Percentiles rank a stretch among this genome's conserved stretches.
Conservation (phyloP, 2,888 invertebrate genomes). For the Periphyllus acericola region DNA sequence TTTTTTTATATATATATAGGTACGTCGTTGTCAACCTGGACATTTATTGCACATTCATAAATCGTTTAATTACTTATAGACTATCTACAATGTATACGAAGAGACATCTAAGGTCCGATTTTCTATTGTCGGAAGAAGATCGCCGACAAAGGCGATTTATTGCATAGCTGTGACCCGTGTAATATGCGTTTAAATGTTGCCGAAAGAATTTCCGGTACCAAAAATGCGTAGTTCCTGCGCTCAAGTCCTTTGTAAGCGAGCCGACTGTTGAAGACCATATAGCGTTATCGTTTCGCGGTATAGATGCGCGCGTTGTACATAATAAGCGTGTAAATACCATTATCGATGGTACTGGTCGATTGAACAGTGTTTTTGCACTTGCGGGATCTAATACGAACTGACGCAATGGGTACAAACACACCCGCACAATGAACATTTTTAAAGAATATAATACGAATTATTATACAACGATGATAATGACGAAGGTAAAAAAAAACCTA, state of each 20-base stretch:
- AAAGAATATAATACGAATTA: constrained; percentile 55
- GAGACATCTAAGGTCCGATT: constrained; percentile 38
- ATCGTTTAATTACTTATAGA: constrained; percentile 42
- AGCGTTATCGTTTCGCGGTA: constrained; percentile 58
- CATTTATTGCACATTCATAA: constrained; percentile 21
- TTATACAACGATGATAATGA: constrained; percentile 41
- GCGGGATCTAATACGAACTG: constrained; percentile 57
- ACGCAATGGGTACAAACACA: constrained; percentile 52
- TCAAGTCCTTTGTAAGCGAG: constrained; percentile 30
- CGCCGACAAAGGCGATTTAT: constrained; percentile 36
- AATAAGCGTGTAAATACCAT: constrained; percentile 44
- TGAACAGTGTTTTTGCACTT: constrained; percentile 62
- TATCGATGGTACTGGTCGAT: constrained; percentile 51
- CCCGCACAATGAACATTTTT: constrained; percentile 55
- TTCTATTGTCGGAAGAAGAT: constrained; percentile 10
- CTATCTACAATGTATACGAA: not conserved
- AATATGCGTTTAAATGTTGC: constrained; percentile 32
- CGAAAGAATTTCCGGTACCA: constrained; percentile 58
- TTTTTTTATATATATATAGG: not conserved
- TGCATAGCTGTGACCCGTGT: constrained; percentile 22
- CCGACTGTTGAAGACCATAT: not conserved
- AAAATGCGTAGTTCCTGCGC: constrained; percentile 49
- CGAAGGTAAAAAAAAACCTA: constrained; percentile 22
- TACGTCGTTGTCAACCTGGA: constrained; percentile 1
- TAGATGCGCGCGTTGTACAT: not conserved